A percentile compares a stretch with the other conserved stretches of the same genome.
Evolutionary conservation across 2,888 invertebrate species (phyloP).

Genomic region (Serripes groenlandicus): DNA sequence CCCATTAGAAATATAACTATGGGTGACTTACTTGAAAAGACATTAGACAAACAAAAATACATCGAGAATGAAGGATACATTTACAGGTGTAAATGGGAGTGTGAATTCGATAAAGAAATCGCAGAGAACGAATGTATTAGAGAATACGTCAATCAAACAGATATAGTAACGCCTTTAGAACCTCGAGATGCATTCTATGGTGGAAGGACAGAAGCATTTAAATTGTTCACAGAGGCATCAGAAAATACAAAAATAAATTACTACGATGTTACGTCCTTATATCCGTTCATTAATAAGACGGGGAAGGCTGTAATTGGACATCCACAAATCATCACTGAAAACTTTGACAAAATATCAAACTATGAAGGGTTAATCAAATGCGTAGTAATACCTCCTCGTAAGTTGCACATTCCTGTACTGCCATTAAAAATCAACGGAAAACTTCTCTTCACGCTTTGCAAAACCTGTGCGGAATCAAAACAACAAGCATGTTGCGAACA

Average conservation of each 20-base stretch:
- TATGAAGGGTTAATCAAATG: conserved; percentile 67
- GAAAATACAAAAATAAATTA: no score
- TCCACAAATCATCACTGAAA: no score
- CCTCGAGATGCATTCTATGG: conserved; percentile 78
- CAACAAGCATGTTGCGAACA: conserved; percentile 75
- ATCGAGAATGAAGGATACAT: conserved; percentile 13
- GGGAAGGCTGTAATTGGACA: no score
- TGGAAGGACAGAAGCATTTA: conserved; percentile 51
- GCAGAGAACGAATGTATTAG: conserved; percentile 51
- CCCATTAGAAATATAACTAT: conserved; percentile 17
- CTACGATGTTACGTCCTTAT: no score
- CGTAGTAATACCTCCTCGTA: background rate
- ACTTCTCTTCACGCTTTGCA: conserved; percentile 83
- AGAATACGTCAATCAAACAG: conserved; percentile 39
- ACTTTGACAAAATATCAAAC: no score
- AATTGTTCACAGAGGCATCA: no score
- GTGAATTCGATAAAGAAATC: conserved; percentile 54
- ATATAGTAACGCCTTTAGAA: conserved; percentile 61
- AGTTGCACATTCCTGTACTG: conserved; percentile 19
- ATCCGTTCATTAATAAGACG: no score
- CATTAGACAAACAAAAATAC: no score
- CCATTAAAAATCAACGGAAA: conserved; percentile 49
- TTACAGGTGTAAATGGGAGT: conserved; percentile 27
- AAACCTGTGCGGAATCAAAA: conserved; percentile 29
- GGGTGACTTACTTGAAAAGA: no score